These are phyloP conservation scores for Orthosia gracilis DNA, from an alignment of 2,888 invertebrate genomes.

Conservation along the genomic window DNA sequence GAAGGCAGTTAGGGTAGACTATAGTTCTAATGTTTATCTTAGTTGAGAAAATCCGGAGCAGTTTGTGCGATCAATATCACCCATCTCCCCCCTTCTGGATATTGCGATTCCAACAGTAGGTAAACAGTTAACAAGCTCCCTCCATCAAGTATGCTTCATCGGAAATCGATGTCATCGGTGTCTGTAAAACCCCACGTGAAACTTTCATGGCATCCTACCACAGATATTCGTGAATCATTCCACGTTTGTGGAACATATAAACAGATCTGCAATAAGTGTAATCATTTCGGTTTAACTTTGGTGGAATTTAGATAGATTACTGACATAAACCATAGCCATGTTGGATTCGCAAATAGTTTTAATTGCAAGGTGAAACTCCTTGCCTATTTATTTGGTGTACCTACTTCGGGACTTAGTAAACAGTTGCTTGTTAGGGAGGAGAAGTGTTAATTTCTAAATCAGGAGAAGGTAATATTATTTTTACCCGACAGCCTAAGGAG, in stretches of 20 bases:
- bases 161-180: conserved; percentile 17
- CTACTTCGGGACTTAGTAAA: conserved; percentile 31
- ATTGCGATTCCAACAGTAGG: neutral
- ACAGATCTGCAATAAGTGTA: conserved; percentile 52
- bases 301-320: conserved; percentile 50
- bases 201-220: neutral
- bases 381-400: conserved; percentile 26
- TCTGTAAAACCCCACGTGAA: neutral
- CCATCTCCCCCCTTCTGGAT: neutral
- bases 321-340: conserved; percentile 44
- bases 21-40: neutral
- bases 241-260: conserved; percentile 36
- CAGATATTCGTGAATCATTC: conserved; percentile 52
- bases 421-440: conserved; percentile 2
- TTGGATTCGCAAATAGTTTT: conserved; percentile 54
- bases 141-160: neutral
- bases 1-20: neutral
- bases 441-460: conserved; percentile 22
- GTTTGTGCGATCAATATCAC: neutral
- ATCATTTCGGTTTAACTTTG: conserved; percentile 42
- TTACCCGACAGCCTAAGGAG: too few relatives aligned
- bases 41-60: neutral
- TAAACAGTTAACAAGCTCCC: neutral
- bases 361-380: conserved; percentile 56
- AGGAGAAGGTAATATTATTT: neutral